Percentiles rank a stretch among this genome's conserved stretches.
phyloP scores from a whole-genome alignment of 2,113 vertebrate genomes.

The Cyprinodon brontotheroides region DNA sequence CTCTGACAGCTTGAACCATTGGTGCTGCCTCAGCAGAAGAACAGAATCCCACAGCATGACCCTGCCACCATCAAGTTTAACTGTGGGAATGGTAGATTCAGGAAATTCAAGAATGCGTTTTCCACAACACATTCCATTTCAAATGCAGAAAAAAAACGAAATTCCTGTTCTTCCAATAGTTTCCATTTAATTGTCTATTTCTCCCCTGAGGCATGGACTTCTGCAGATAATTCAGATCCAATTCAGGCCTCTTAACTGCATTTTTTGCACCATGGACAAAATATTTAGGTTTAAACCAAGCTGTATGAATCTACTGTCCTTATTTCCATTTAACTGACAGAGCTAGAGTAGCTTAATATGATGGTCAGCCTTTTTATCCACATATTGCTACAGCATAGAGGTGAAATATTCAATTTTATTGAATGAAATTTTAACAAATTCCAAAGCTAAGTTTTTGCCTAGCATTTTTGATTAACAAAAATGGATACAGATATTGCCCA shows the following conservation, averaged over 20 bases:
- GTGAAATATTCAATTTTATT: not conserved
- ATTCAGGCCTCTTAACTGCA: not conserved
- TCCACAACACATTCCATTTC: not conserved
- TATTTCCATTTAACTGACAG: not conserved
- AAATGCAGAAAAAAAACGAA: too few species aligned
- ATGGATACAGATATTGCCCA: not conserved
- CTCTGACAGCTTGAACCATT: not conserved
- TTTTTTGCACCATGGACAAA: not conserved
- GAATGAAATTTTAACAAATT: not conserved
- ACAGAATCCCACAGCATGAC: not conserved
- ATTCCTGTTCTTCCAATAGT: not conserved
- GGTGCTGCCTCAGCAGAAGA: not conserved
- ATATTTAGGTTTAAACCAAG: not conserved
- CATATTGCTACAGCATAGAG: not conserved
- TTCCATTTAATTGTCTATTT: not conserved
- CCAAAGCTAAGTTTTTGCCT: not conserved
- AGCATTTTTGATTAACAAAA: not conserved
- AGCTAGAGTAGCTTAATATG: not conserved
- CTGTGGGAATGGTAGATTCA: not conserved
- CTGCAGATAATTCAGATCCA: not conserved
- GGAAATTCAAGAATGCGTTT: not conserved
- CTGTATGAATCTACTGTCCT: not conserved
- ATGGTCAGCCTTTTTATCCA: not conserved
- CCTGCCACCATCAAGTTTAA: not conserved
- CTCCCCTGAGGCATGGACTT: not conserved